Evolutionary conservation across 2,888 invertebrate species (phyloP).

Genomic region (Lepidocyrtoides sp.): DNA sequence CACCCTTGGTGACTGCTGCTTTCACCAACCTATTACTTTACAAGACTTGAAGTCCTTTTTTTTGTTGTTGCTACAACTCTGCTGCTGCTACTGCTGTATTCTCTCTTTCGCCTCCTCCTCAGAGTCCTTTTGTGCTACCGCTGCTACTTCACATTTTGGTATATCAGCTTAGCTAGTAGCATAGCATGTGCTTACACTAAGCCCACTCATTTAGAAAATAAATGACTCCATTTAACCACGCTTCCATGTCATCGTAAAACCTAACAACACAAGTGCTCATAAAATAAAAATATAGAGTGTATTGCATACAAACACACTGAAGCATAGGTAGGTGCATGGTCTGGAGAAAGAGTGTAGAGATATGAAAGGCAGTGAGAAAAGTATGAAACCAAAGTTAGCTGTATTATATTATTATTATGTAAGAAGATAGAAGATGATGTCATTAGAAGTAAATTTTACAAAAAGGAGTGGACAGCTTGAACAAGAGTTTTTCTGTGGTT

Average conservation of each 20-base stretch:
- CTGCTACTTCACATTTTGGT: neutral
- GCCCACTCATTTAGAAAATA: constrained; percentile 78
- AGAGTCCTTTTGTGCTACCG: neutral
- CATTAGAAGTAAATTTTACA: constrained; percentile 56
- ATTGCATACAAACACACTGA: constrained; percentile 3
- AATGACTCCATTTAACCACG: constrained; percentile 79
- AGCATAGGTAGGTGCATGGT: neutral
- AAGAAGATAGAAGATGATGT: constrained; percentile 26
- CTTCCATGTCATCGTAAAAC: constrained; percentile 79
- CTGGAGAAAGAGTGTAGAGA: neutral
- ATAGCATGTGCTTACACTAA: constrained; percentile 51
- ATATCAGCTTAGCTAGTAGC: neutral
- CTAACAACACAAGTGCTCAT: constrained; percentile 75
- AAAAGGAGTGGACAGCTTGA: constrained; percentile 5
- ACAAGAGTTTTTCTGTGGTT: constrained; percentile 26
- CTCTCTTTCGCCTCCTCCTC: neutral
- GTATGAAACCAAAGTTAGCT: constrained; percentile 6
- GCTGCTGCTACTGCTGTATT: neutral
- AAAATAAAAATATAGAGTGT: constrained; percentile 62
- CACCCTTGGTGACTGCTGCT: constrained; percentile 76
- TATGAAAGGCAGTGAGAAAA: constrained; percentile 3
- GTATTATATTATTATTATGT: neutral
- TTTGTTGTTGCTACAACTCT: neutral
- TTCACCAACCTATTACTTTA: constrained; percentile 75
- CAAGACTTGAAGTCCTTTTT: neutral